Evolutionary conservation across 2,797 vertebrate genomes (phyloP), one percentile per base, ranked within the genome.

Genomic region (Alectoris magna): DNA sequence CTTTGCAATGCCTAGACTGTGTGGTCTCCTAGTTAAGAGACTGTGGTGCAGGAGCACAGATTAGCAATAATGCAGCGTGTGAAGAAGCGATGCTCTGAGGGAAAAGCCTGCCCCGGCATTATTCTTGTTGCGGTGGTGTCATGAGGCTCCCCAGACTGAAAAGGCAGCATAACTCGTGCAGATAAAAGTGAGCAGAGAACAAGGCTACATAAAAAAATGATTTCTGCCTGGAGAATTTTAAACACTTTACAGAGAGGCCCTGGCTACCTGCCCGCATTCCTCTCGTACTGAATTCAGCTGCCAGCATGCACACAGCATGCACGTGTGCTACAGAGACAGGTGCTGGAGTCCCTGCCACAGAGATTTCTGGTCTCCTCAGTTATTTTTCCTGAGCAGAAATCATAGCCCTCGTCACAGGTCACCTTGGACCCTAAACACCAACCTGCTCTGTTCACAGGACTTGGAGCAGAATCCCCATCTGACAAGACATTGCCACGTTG

Each of bases 231-330:
- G n/a, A 15, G 51, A 75, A 82, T 90, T 60, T 66, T 51, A 88
- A 88, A 38, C 17, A 60, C 51, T 94, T 71, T n/a, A 67, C 34
- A 87, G 70, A 51, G 10, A 81, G 59, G 58, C 51, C n/a, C 74
- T 78, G 83, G 92, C 79, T 91, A 78, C 79, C n/a, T 84, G 74
- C 34, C 66, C 2, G 0, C 41, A 26, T 60, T 53, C 23, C 0
- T 67, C 79, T 60, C 56, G 66, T 2, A 0, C 44, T 6, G 1
- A 26, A 64, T 58, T 3, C 0, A 5, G 60, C 74, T 76, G 81
- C n/a, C 89, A 84, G 78, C 38, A 26, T 0, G 0, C 44, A 31
- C 36, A 38, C 44, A 73, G 31, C 24, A 36, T 0, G 0, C 27
- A 14, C 4, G 24, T 5, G 11, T 41, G 29, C 59, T 53, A 64